These are phyloP conservation scores for Chesias legatella DNA, from an alignment of 2,888 invertebrate species.

Conservation along the genomic window DNA sequence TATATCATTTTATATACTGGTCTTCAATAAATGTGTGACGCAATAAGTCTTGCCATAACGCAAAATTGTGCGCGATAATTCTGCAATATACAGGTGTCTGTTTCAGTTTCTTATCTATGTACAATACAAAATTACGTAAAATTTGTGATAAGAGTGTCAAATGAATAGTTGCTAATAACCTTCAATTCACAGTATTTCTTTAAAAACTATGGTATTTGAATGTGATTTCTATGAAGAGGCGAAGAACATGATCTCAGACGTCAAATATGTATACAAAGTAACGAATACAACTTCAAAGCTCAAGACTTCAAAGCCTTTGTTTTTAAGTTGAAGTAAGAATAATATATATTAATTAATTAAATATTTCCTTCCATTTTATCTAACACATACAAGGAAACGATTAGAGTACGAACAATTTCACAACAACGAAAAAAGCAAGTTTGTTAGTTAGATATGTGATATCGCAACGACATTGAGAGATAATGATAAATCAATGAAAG, in stretches of 20 bases:
- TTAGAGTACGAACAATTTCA: constrained; percentile 19
- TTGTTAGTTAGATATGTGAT: constrained; percentile 31
- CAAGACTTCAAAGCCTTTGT: too few relatives aligned
- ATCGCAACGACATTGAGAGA: constrained; percentile 58
- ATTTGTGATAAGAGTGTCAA: neutral
- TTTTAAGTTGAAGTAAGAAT: too few relatives aligned
- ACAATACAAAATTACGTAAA: neutral
- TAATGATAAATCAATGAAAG: constrained; percentile 47
- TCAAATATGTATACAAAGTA: too few relatives aligned
- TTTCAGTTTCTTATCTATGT: neutral
- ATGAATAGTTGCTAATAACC: too few relatives aligned
- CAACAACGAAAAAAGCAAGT: constrained; percentile 22
- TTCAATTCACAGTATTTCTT: too few relatives aligned
- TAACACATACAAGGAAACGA: constrained; percentile 28
- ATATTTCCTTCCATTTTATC: neutral
- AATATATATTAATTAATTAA: too few relatives aligned
- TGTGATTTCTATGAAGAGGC: too few relatives aligned
- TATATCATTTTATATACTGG: constrained; percentile 11
- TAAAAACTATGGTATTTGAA: too few relatives aligned
- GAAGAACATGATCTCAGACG: too few relatives aligned
- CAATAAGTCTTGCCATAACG: constrained; percentile 10
- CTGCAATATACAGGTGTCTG: constrained; percentile 4
- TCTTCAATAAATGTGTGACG: constrained; percentile 12
- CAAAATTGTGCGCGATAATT: constrained; percentile 9
- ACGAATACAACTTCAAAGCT: too few relatives aligned